Evolutionary conservation across 23 tunicate species (phyloP).

Genomic region (Ciona savignyi): DNA sequence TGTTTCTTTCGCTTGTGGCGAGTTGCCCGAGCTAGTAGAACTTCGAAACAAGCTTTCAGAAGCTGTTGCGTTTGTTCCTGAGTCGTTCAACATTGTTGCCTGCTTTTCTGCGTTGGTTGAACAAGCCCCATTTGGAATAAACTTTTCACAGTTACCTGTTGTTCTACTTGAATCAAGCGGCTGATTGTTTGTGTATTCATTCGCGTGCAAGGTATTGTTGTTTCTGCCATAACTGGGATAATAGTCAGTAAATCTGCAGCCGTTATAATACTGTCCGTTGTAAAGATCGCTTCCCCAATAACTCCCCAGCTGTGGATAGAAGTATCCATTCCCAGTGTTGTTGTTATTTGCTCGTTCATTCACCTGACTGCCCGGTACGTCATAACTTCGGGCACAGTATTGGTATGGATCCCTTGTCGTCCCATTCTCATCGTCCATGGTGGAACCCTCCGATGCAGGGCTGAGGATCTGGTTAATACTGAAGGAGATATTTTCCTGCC

Average conservation of each 20-base stretch:
- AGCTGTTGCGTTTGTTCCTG: neutral
- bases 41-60: neutral
- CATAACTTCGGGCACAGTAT: neutral
- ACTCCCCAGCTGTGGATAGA: slow-evolving; percentile 56
- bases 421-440: slow-evolving; percentile 38
- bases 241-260: slow-evolving; percentile 32
- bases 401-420: neutral
- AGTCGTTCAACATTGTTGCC: neutral
- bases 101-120: neutral
- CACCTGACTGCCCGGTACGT: neutral
- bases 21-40: neutral
- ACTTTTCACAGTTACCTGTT: neutral
- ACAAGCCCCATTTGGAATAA: neutral
- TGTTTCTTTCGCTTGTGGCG: neutral
- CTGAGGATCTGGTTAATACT: slow-evolving; percentile 97
- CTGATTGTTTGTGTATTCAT: slow-evolving; percentile 8
- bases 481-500: slow-evolving; percentile 74
- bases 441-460: slow-evolving; percentile 46
- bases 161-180: neutral
- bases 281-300: slow-evolving; percentile 53
- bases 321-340: slow-evolving; percentile 20
- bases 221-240: slow-evolving; percentile 18
- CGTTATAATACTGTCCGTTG: slow-evolving; percentile 49
- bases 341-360: slow-evolving; percentile 2
- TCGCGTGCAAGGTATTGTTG: slow-evolving; percentile 5